Conservation (phyloP, 2,113 vertebrate species). For the Coturnix japonica region DNA sequence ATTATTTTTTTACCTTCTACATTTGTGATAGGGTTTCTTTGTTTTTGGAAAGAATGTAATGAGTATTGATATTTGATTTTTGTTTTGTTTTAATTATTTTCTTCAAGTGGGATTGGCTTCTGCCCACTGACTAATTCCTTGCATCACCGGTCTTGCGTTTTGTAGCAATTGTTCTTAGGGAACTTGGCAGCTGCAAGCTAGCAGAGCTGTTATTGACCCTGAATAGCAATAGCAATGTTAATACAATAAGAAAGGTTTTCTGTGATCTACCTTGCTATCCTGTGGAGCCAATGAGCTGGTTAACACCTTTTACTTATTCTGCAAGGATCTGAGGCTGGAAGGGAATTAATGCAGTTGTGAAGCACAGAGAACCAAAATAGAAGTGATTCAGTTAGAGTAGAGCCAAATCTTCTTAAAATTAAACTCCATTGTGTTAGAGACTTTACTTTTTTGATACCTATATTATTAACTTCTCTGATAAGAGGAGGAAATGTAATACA, state of each 20-base stretch:
- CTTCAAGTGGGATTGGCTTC: neutral
- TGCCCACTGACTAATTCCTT: neutral
- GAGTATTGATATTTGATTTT: neutral
- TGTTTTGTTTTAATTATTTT: neutral
- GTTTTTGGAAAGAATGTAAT: neutral
- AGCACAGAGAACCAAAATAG: constrained; percentile 39
- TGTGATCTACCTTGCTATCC: neutral
- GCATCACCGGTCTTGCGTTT: neutral
- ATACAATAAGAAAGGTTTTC: constrained; percentile 42
- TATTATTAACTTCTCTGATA: constrained; percentile 68
- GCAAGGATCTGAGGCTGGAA: neutral
- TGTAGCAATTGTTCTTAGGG: neutral
- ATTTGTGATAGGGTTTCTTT: neutral
- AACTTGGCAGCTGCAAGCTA: neutral
- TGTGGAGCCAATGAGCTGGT: constrained; percentile 40
- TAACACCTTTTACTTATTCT: constrained; percentile 62
- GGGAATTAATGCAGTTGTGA: constrained; percentile 42
- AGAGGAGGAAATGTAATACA: constrained; percentile 48
- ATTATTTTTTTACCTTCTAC: neutral
- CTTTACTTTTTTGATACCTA: constrained; percentile 63
- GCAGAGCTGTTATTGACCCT: constrained; percentile 33
- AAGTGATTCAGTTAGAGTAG: constrained; percentile 51
- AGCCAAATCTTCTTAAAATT: constrained; percentile 58
- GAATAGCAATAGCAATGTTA: constrained; percentile 16
- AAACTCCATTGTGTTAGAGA: constrained; percentile 63